These are phyloP conservation scores for Nesoenas mayeri DNA, from an alignment of 2,113 vertebrate species.

Conservation along the genomic window DNA sequence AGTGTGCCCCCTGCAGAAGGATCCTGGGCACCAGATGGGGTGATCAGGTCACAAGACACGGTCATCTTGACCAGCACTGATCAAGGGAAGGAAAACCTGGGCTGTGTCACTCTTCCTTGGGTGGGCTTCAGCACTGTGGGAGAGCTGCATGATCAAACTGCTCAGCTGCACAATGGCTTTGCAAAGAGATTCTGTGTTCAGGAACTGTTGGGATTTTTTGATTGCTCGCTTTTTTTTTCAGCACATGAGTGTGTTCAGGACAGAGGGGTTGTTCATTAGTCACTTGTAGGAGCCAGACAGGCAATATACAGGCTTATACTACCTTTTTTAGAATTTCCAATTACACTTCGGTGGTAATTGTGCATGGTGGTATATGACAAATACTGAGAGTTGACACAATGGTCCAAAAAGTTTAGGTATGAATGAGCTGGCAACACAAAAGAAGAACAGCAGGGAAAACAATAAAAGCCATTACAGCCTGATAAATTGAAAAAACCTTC, in stretches of 20 bases:
- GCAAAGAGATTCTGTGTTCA: neutral
- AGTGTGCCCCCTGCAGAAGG: accelerated
- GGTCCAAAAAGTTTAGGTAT: neutral
- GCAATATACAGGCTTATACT: neutral
- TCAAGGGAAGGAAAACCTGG: neutral
- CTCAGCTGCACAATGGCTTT: accelerated
- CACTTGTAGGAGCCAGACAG: neutral
- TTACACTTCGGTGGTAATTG: neutral
- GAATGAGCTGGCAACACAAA: neutral
- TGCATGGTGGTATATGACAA: neutral
- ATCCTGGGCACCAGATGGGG: neutral
- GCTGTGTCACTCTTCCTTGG: accelerated
- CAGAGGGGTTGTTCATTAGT: neutral
- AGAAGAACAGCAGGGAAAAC: neutral
- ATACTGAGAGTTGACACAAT: neutral
- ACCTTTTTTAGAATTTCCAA: neutral
- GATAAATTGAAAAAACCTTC: neutral
- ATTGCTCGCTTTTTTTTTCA: neutral
- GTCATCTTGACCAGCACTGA: neutral
- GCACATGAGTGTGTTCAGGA: neutral
- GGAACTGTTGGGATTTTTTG: neutral
- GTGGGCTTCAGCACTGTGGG: no score
- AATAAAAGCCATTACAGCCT: neutral
- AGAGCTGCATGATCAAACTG: accelerated
- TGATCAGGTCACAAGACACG: accelerated